Evolutionary conservation across 2,888 invertebrate genomes (phyloP).

Genomic region (Antitype chi): DNA sequence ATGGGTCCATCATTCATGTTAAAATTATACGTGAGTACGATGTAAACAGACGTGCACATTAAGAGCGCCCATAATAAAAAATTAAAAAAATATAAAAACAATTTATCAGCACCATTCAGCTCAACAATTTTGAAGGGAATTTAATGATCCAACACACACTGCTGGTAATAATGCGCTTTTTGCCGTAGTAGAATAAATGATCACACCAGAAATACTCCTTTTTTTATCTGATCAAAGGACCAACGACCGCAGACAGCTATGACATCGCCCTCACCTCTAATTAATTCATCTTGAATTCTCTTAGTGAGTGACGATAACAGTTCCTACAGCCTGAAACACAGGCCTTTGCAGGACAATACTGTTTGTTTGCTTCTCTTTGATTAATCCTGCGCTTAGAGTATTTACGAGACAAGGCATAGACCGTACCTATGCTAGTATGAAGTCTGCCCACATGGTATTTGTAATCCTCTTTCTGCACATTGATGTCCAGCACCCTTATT

Average conservation of each 20-base stretch:
- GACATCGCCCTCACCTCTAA: neutral
- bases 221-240: neutral
- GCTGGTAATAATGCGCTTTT: too few species aligned
- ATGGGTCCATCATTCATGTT: too few species aligned
- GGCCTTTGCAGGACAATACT: slow-evolving; percentile 23
- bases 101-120: too few species aligned
- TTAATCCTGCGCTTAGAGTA: slow-evolving; percentile 27
- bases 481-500: neutral
- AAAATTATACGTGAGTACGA: too few species aligned
- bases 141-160: too few species aligned
- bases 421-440: neutral
- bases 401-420: neutral
- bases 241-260: too few species aligned
- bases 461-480: neutral
- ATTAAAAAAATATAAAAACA: too few species aligned
- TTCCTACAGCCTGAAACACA: slow-evolving; percentile 8
- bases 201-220: neutral
- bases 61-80: too few species aligned
- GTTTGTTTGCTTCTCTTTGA: slow-evolving; percentile 24
- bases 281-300: slow-evolving; percentile 23
- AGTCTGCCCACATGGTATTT: neutral
- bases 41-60: too few species aligned
- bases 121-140: too few species aligned
- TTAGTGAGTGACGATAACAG: slow-evolving; percentile 26
- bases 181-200: too few species aligned